Percentiles rank a stretch among this genome's conserved stretches.
These are phyloP conservation scores for Ochotona princeps DNA, from an alignment of 2,113 vertebrate genomes.

Conservation along the genomic window DNA sequence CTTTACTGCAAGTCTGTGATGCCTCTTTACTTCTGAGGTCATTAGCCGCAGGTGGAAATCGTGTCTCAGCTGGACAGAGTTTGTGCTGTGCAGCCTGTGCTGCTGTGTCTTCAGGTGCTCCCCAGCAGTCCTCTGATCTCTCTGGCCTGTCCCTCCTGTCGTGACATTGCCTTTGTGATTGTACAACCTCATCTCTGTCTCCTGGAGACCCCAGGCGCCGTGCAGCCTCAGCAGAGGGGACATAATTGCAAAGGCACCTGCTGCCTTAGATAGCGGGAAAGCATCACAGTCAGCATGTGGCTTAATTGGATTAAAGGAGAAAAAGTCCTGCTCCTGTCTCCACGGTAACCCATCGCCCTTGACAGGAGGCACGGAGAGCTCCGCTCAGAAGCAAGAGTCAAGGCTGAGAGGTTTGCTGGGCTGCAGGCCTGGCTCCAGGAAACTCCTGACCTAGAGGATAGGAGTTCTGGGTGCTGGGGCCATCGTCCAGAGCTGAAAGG, in stretches of 20 bases:
- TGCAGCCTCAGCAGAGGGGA: constrained; percentile 73
- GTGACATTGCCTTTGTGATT: constrained; percentile 7
- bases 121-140: background rate
- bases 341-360: constrained; percentile 63
- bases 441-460: background rate
- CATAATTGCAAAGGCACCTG: constrained; percentile 77
- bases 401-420: constrained; percentile 3
- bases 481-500: background rate
- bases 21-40: background rate
- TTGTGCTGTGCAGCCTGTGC: background rate
- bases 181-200: constrained; percentile 56
- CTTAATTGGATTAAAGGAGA: constrained; percentile 79
- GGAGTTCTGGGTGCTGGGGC: background rate
- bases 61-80: background rate
- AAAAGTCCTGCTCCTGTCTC: constrained; percentile 51
- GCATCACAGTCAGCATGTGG: constrained; percentile 77
- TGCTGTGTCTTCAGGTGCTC: background rate
- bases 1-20: background rate
- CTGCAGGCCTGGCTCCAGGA: background rate
- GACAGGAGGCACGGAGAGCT: constrained; percentile 54
- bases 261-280: constrained; percentile 76
- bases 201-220: background rate
- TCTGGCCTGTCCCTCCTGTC: background rate
- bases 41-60: background rate
- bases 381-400: constrained; percentile 12